Base-by-base conservation (phyloP, 2,113 vertebrate genomes). In the Atractosteus spatula region DNA sequence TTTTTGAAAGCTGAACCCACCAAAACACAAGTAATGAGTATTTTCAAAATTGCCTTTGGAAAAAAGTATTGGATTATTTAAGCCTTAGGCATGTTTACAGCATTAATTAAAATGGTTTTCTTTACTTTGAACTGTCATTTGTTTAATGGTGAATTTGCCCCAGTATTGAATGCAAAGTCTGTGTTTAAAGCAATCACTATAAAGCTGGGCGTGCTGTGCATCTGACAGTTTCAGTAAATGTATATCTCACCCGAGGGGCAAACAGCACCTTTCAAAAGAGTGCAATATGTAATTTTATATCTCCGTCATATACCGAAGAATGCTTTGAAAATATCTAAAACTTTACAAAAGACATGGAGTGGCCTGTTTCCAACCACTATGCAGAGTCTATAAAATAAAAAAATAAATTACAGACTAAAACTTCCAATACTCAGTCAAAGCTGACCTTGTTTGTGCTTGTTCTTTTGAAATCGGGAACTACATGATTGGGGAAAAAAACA, bases 361-460 rank as follows among this genome's bases (percentile, higher is more conserved):
- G 29, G 29, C 29, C 29, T 29, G 29, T 65, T 43, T n/a, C 3
- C 62, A 41, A 65, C 17, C n/a, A 29, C 62, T 41, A 41, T 4
- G 8, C 29, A 17, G 29, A 29, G n/a, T 43, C 62, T 62, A 65
- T 65, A 65, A 65, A 65, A 43, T 65, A 41, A 11, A 13, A 13
- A 7, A 13, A 59, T 59, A n/a, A 65, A 65, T 41, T 65, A 43
- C 4, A 65, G 62, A 8, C 62, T 65, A 41, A 65, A n/a, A 17
- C 29, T 65, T 41, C 29, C 62, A 11, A 43, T 65, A 16, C 17
- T 17, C 16, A 64, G 41, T 6, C 62, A 65, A 29, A 65, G 41
- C 62, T 65, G 17, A 65, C 12, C 7, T 43, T 65, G 62, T 65
- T 65, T 65, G 17, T 65, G 62, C 62, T 65, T 65, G 62, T 65